Evolutionary conservation across 1,140 invertebrate genomes (phyloP), one percentile per base, ranked within the genome.

Genomic region (Laupala kohalensis): DNA sequence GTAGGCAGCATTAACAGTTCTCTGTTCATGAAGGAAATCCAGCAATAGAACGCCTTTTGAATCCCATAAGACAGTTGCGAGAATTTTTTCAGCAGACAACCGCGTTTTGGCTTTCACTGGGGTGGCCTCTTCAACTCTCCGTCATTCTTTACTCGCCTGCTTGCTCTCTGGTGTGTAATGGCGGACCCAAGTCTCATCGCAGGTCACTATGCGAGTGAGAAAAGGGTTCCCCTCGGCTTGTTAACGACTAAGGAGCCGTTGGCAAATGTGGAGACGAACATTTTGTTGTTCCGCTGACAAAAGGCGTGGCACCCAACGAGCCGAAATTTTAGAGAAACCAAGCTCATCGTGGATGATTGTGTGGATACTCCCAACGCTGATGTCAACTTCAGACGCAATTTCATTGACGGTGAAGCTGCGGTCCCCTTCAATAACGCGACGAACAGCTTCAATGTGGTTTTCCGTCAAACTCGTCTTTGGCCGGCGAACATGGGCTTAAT

Each of bases 41-140:
- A 64, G 30, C 12, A 76, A 26, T 23, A 79, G 63, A 64, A 78
- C 70, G 66, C 76, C 76, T 64, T 63, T 29, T 65, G 64, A 28
- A 77, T 76, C 67, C 75, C 74, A 79, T 74, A 80, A 78, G 12
- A 77, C 74, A 19, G 74, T 74, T 37, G 74, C 72, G 71, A 80
- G 71, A 30, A 78, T 67, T 71, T 67, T 6, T n/a, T n/a, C n/a
- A n/a, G n/a, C n/a, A n/a, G n/a, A n/a, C n/a, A n/a, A n/a, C n/a
- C n/a, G n/a, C n/a, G n/a, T n/a, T n/a, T n/a, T n/a, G n/a, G n/a
- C n/a, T n/a, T n/a, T n/a, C n/a, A n/a, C n/a, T n/a, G n/a, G n/a
- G n/a, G n/a, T n/a, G n/a, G n/a, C n/a, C n/a, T n/a, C n/a, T n/a
- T n/a, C n/a, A n/a, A n/a, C n/a, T n/a, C n/a, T n/a, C n/a, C n/a